phyloP scores from a whole-genome alignment of 2,888 invertebrate genomes.

The Patella pellucida region DNA sequence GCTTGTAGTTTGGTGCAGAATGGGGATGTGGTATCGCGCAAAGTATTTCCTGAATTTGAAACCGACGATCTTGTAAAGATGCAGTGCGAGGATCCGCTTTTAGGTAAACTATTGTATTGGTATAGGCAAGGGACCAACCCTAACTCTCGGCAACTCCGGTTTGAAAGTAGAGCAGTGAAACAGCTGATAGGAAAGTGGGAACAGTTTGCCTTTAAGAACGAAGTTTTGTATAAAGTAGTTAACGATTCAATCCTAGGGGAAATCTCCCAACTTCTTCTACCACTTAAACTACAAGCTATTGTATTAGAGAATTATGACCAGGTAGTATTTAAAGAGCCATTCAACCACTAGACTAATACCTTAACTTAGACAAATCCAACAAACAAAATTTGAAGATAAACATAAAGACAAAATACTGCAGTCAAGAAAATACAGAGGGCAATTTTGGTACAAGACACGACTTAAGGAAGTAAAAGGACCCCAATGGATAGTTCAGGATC shows the following conservation, averaged over 20 bases:
- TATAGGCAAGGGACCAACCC: background rate
- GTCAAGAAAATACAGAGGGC: too few species aligned
- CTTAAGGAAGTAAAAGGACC: too few species aligned
- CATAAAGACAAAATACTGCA: too few species aligned
- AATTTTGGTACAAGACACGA: too few species aligned
- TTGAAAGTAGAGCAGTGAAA: background rate
- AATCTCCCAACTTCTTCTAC: background rate
- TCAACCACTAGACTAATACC: too few species aligned
- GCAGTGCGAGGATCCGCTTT: background rate
- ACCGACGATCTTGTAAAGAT: background rate
- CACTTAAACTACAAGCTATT: background rate
- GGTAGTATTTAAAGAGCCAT: too few species aligned
- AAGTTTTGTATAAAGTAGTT: background rate
- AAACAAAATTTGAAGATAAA: too few species aligned
- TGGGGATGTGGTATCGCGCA: background rate
- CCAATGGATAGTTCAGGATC: too few species aligned
- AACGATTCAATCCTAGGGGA: background rate
- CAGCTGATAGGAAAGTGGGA: slow-evolving; percentile 1
- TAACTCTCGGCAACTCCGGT: background rate
- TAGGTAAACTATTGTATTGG: background rate
- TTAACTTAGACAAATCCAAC: too few species aligned
- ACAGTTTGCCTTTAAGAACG: background rate
- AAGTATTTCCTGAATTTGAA: slow-evolving; percentile 9
- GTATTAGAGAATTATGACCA: slow-evolving; percentile 31
- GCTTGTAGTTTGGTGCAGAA: background rate